Percentiles rank a stretch among this genome's conserved stretches.
These are phyloP conservation scores for Potorous gilbertii DNA, from an alignment of 2,797 vertebrate species.

Conservation along the genomic window DNA sequence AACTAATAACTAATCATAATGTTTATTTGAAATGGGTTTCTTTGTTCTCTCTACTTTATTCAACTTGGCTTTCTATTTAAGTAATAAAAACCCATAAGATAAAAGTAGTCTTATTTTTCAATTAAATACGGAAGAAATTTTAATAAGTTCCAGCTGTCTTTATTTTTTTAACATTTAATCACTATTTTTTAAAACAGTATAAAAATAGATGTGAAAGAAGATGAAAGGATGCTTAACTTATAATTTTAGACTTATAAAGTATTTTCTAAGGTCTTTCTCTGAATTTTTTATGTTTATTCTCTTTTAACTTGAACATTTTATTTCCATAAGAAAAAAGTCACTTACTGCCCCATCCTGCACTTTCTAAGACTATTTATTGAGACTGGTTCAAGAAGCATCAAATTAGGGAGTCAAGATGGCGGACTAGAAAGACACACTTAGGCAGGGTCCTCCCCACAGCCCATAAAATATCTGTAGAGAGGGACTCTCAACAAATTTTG, in stretches of 20 bases:
- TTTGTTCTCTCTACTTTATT: not conserved
- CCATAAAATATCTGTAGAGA: too few relatives aligned
- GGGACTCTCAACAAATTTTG: too few relatives aligned
- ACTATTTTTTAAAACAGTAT: not conserved
- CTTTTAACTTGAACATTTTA: not conserved
- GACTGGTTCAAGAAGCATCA: not conserved
- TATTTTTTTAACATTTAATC: not conserved
- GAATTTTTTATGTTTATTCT: not conserved
- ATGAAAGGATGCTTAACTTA: not conserved
- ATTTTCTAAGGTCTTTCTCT: not conserved
- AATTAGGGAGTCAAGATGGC: too few relatives aligned
- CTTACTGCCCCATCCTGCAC: not conserved
- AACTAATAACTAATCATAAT: not conserved
- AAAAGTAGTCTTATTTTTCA: not conserved
- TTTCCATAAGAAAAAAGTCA: not conserved
- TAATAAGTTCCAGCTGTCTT: not conserved
- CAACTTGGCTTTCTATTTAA: not conserved
- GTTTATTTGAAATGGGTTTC: not conserved
- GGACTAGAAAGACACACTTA: too few relatives aligned
- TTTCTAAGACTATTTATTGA: constrained; percentile 1
- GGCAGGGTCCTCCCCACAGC: too few relatives aligned
- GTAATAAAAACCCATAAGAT: not conserved
- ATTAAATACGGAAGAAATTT: not conserved
- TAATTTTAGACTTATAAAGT: not conserved
- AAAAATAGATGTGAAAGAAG: not conserved